Evolutionary conservation across 1,140 invertebrate species (phyloP).

Genomic region (Diorhabda sublineata): DNA sequence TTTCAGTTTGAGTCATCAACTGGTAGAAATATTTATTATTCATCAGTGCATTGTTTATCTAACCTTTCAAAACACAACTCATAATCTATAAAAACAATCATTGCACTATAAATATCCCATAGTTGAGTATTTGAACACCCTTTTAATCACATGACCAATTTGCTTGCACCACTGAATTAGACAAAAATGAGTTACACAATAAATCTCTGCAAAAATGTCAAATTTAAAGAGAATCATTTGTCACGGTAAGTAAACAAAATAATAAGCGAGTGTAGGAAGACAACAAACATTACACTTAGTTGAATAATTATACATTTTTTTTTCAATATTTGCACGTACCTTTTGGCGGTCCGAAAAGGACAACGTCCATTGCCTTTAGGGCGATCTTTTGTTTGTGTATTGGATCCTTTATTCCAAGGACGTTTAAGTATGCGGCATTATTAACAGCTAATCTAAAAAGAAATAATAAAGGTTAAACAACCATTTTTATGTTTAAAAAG

Average conservation of each 20-base stretch:
- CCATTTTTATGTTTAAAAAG: no score
- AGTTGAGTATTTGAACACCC: neutral
- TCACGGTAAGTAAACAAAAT: neutral
- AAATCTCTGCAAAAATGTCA: neutral
- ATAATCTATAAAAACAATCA: neutral
- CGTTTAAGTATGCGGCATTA: slow-evolving; percentile 82
- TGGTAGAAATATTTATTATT: no score
- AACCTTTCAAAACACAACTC: neutral
- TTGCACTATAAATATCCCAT: neutral
- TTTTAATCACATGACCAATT: neutral
- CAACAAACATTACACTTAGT: neutral
- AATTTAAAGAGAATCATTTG: neutral
- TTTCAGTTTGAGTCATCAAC: no score
- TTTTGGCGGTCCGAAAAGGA: slow-evolving; percentile 95
- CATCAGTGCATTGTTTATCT: neutral
- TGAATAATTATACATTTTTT: no score
- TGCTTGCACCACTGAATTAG: neutral
- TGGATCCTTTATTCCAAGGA: slow-evolving; percentile 93
- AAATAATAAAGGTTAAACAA: slow-evolving; percentile 16
- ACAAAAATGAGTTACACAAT: neutral
- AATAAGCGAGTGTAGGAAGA: neutral
- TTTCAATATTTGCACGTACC: slow-evolving; percentile 54
- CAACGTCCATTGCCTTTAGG: slow-evolving; percentile 95
- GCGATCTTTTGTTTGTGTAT: slow-evolving; percentile 95
- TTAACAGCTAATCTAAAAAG: slow-evolving; percentile 79